Percentiles rank a stretch among this genome's conserved stretches.
These are phyloP conservation scores for Sebastes schlegelii DNA, from an alignment of 2,113 vertebrate genomes.

Conservation along the genomic window DNA sequence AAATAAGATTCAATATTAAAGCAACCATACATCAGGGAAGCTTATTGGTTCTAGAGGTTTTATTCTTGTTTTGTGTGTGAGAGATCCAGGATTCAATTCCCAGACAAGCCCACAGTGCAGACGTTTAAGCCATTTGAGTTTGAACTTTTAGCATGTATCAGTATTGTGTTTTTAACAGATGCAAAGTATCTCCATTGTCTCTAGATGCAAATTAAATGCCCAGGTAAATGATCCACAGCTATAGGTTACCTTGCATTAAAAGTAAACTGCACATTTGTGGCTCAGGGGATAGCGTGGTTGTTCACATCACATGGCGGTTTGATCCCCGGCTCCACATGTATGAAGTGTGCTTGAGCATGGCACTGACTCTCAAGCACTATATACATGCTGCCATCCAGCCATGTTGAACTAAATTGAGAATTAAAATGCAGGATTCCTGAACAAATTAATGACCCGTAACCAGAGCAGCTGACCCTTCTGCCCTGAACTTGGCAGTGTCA, in stretches of 20 bases:
- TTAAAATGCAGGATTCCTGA: constrained; percentile 6
- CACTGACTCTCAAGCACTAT: not conserved
- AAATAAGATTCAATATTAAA: not conserved
- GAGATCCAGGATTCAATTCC: not conserved
- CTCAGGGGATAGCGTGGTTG: not conserved
- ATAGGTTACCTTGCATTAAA: not conserved
- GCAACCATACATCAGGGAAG: not conserved
- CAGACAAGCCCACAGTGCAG: not conserved
- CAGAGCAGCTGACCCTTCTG: not conserved
- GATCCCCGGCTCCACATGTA: not conserved
- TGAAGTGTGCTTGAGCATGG: not conserved
- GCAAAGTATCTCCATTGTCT: not conserved
- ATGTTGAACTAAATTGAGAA: not conserved
- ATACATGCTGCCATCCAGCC: not conserved
- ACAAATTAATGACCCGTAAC: not conserved
- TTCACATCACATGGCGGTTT: not conserved
- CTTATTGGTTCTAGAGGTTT: not conserved
- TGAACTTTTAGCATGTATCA: not conserved
- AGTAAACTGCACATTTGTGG: not conserved
- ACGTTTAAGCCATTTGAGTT: not conserved
- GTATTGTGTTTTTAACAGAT: not conserved
- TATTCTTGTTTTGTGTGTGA: not conserved
- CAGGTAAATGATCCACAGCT: not conserved
- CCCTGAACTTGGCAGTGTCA: not conserved
- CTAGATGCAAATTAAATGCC: not conserved